These are phyloP conservation scores for Heterotilapia buettikoferi DNA, from an alignment of 2,113 vertebrate genomes.

Conservation along the genomic window DNA sequence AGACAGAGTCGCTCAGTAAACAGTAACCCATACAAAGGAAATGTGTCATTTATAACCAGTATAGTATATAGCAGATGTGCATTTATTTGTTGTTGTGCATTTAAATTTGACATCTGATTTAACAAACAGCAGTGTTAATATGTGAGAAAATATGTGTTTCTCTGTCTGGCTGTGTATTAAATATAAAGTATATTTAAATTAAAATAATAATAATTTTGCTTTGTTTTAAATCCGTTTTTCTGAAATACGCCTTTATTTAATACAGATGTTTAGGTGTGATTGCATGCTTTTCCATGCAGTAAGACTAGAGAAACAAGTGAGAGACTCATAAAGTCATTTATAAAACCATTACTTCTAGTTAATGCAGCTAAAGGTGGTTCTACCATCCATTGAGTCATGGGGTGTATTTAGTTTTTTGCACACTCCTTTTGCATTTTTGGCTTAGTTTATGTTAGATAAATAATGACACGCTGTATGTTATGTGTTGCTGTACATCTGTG, in stretches of 20 bases:
- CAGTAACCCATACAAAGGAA: background rate
- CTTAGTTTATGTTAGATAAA: background rate
- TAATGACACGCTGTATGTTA: background rate
- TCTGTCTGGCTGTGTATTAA: background rate
- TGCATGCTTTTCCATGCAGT: background rate
- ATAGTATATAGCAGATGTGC: background rate
- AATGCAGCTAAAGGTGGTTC: background rate
- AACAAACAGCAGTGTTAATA: background rate
- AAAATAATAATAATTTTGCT: background rate
- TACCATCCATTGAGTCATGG: background rate
- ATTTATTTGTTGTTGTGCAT: background rate
- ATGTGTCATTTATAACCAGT: background rate
- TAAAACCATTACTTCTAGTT: background rate
- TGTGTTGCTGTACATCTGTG: background rate
- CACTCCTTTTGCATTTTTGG: background rate
- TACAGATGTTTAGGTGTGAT: background rate
- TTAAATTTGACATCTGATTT: background rate
- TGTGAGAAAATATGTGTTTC: background rate
- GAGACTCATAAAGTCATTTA: background rate
- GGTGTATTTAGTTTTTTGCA: background rate
- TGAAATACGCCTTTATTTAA: background rate
- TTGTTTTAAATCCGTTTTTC: background rate
- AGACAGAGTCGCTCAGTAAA: background rate
- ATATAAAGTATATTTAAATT: background rate
- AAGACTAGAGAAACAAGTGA: background rate